Conservation (phyloP, 2,888 invertebrate species). For the Amphipyra berbera region DNA sequence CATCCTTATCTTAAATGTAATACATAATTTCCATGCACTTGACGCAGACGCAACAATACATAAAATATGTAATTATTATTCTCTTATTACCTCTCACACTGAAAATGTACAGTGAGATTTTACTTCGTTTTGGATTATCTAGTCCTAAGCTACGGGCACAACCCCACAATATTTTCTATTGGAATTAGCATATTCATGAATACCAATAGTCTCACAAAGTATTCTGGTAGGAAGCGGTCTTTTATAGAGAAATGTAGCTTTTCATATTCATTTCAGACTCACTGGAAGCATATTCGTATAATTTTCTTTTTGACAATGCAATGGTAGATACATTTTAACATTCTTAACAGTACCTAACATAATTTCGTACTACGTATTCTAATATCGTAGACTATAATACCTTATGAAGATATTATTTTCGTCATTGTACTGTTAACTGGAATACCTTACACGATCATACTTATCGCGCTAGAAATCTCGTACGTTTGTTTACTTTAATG, state of each 20-base stretch:
- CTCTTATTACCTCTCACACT: slow-evolving; percentile 17
- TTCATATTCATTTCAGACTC: slow-evolving; percentile 38
- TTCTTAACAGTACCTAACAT: slow-evolving; percentile 4
- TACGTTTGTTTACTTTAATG: slow-evolving; percentile 63
- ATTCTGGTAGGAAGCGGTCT: slow-evolving; percentile 45
- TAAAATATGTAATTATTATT: slow-evolving; percentile 10
- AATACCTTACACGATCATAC: slow-evolving; percentile 38
- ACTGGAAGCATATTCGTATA: slow-evolving; percentile 15
- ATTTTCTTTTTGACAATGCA: slow-evolving; percentile 5
- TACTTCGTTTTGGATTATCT: slow-evolving; percentile 41
- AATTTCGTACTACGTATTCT: slow-evolving; percentile 11
- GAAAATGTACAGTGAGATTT: slow-evolving; percentile 24
- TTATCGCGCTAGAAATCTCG: slow-evolving; percentile 59
- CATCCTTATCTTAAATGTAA: too few relatives aligned
- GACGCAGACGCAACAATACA: not conserved
- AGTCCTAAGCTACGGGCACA: slow-evolving; percentile 30
- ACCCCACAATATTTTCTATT: slow-evolving; percentile 42
- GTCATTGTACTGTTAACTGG: slow-evolving; percentile 34
- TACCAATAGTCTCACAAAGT: slow-evolving; percentile 43
- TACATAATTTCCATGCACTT: too few relatives aligned
- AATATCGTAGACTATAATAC: not conserved
- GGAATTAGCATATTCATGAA: slow-evolving; percentile 54
- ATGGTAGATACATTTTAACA: not conserved
- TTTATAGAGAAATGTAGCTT: slow-evolving; percentile 40
- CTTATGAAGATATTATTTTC: slow-evolving; percentile 13